Evolutionary conservation across 2,797 vertebrate species (phyloP).

Genomic region (Alcedo atthis): DNA sequence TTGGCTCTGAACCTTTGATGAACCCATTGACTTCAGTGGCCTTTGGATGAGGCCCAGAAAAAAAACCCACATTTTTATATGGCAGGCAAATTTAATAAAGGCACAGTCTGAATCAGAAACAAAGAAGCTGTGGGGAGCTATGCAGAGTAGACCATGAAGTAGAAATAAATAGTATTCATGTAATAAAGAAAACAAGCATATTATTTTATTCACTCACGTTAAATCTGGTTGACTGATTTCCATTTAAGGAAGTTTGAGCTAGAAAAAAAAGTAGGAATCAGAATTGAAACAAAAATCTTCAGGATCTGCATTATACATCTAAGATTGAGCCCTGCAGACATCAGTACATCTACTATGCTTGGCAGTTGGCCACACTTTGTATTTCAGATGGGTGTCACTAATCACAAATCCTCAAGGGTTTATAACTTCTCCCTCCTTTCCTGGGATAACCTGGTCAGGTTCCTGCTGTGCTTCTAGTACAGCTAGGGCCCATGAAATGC

Average conservation of each 20-base stretch:
- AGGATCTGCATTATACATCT: neutral
- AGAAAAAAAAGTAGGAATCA: neutral
- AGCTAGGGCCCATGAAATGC: neutral
- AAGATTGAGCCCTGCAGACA: neutral
- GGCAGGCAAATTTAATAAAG: constrained; percentile 11
- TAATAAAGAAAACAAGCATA: neutral
- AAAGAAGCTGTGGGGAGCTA: neutral
- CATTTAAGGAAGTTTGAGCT: neutral
- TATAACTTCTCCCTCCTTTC: neutral
- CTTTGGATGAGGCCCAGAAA: constrained; percentile 9
- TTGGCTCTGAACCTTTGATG: neutral
- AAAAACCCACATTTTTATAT: constrained; percentile 13
- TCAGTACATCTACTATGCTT: neutral
- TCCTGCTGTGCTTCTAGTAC: neutral
- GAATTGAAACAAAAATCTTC: neutral
- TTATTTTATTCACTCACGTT: neutral
- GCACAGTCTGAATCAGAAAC: neutral
- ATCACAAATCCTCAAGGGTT: neutral
- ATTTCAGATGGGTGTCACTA: neutral
- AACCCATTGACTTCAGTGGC: neutral
- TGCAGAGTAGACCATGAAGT: neutral
- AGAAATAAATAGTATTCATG: constrained; percentile 5
- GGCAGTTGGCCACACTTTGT: neutral
- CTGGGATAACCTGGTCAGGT: neutral
- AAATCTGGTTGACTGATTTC: neutral